These are phyloP conservation scores for Squalus acanthias DNA, from an alignment of 2,797 vertebrate species.

Conservation along the genomic window DNA sequence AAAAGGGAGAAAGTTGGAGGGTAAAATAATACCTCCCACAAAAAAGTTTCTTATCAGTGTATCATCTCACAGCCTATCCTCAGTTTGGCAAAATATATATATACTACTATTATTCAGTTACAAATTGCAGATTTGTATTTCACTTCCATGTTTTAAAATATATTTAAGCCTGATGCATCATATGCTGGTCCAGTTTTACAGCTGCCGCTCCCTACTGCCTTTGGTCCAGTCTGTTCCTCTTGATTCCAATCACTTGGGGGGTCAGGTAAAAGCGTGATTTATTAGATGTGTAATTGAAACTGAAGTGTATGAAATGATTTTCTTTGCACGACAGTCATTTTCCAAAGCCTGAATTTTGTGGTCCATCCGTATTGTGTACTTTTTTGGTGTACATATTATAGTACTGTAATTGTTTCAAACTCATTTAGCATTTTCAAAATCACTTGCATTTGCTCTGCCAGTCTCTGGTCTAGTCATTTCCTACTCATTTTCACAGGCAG, in stretches of 20 bases:
- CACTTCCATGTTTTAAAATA: not conserved
- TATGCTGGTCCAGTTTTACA: no score
- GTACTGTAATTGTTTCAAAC: not conserved
- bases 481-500: not conserved
- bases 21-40: not conserved
- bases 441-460: not conserved
- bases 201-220: not conserved
- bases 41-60: not conserved
- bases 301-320: conserved; percentile 10
- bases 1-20: not conserved
- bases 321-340: not conserved
- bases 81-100: no score
- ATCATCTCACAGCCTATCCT: not conserved
- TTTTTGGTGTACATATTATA: not conserved
- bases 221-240: not conserved
- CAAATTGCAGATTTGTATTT: not conserved
- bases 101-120: not conserved
- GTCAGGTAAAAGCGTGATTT: conserved; percentile 24
- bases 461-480: not conserved
- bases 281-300: conserved; percentile 16
- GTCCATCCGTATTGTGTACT: not conserved
- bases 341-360: not conserved
- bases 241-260: not conserved
- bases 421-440: not conserved
- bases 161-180: not conserved